These are phyloP conservation scores for Arctopsyche grandis DNA, from an alignment of 1,140 invertebrate genomes.

Conservation along the genomic window DNA sequence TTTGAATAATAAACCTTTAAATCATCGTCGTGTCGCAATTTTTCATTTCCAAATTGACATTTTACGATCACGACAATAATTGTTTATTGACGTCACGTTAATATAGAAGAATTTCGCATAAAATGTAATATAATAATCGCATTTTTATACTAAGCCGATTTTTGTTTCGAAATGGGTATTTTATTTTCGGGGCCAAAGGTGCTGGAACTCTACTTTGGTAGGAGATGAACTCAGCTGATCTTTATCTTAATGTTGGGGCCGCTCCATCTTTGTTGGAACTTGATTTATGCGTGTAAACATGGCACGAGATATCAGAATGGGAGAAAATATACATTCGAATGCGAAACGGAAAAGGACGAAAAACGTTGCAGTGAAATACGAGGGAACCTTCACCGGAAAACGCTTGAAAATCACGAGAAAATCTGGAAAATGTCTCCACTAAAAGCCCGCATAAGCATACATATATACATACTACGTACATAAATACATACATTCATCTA, in stretches of 20 bases:
- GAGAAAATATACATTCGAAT: background rate
- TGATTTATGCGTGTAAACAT: conserved; percentile 42
- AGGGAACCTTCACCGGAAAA: background rate
- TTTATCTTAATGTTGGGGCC: conserved; percentile 41
- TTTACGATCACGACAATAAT: no score
- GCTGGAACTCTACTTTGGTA: conserved; percentile 7
- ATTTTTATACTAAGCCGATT: no score
- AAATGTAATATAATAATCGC: no score
- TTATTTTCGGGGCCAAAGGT: conserved; percentile 17
- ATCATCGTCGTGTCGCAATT: background rate
- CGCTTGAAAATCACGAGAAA: background rate
- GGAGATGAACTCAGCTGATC: conserved; percentile 42
- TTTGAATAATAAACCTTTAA: conserved; percentile 17
- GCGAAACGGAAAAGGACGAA: background rate
- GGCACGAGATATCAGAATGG: conserved; percentile 32
- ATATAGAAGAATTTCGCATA: no score
- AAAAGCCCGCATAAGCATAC: no score
- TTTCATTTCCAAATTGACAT: background rate
- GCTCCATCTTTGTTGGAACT: conserved; percentile 40
- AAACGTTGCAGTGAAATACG: background rate
- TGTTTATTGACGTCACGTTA: no score
- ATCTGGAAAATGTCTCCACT: no score
- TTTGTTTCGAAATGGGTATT: background rate
- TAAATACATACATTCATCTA: no score
- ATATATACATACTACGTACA: no score